Base-by-base conservation (phyloP, 2,888 invertebrate species). In the Acanthopleura granulata region DNA sequence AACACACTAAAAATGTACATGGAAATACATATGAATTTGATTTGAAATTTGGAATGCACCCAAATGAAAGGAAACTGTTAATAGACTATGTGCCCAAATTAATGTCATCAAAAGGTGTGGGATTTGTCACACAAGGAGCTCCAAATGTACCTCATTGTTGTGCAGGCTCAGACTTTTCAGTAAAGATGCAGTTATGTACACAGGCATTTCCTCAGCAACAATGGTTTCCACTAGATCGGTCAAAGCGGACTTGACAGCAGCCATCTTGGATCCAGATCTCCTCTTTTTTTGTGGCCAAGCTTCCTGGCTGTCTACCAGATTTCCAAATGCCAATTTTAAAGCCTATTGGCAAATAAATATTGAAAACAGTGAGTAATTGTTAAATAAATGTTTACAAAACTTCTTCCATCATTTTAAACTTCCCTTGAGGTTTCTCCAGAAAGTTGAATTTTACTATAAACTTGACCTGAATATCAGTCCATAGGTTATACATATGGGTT, bases 131-230 rank as follows among this genome's bases (percentile, higher is more conserved):
- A n/a, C n/a, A n/a, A n/a, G n/a, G n/a, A n/a, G n/a, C n/a, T n/a
- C n/a, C 40, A 3, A 40, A 40, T 40, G 40, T 40, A 84, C 84
- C 76, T 76, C 75, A 62, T 75, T 81, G 75, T 82, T 78, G 4
- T 79, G 75, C 18, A 75, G 69, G 16, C 72, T 40, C 15, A 82
- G 76, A 14, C 79, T 76, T 22, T 76, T n/a, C 15, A 84, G 75
- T 51, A 82, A 70, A 18, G 74, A 62, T 49, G 75, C 75, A 72
- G 81, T 79, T 25, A 84, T 73, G 72, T 74, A 83, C 0, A 69
- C 49, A 18, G 85, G 85, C 18, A 82, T 82, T 40, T 74, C 71
- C 71, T 79, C 72, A 66, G 73, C 73, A n/a, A 76, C 70, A 27
- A 80, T 69, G 27, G 81, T 70, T 12, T 76, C 62, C 22, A 76